Evolutionary conservation across 1,140 invertebrate genomes (phyloP), one percentile per base, ranked within the genome.

Genomic region (Cyclargus thomasi): DNA sequence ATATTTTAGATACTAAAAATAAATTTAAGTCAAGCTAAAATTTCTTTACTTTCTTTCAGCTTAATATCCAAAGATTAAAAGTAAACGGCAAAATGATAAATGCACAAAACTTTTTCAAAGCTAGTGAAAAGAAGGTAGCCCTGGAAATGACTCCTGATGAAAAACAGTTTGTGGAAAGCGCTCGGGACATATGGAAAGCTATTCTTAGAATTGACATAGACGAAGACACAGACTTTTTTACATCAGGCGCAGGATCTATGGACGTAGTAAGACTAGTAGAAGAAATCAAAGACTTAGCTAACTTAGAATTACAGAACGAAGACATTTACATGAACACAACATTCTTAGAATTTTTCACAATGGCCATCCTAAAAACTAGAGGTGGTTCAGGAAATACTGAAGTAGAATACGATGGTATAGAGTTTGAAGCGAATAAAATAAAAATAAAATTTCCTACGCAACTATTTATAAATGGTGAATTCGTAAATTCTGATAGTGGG

Each of bases 221-320:
- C 1, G 92, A 95, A 1, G 92, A 94, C 0, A 97, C 97, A 0
- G 97, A 99, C 83, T 99, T 99, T 85, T 99, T 99, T 86, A 94
- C 94, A 11, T 94, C 93, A 53, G 98, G 98, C 22, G 98, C 96
- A 20, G 96, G 97, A 0, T 98, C 97, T 10, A 99, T 99, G 97
- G 98, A 99, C 85, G 97, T 99, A 8, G 97, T 98, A 0, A 93
- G 97, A 76, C 85, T 99, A 35, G 94, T 99, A 0, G 98, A 99
- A 90, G 97, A 99, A 91, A 92, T 98, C 0, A 97, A 97, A 86
- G 95, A 97, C 66, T 92, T 95, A 68, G 92, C 96, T 18, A 93
- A 93, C 65, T 88, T 98, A 11, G 92, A 93, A 23, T 81, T 99
- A 7, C 94, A 97, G 80, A 98, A 97, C 81, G 97, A 97, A 77